Evolutionary conservation across 1,140 invertebrate species (phyloP).

Genomic region (Oscheius sp.): DNA sequence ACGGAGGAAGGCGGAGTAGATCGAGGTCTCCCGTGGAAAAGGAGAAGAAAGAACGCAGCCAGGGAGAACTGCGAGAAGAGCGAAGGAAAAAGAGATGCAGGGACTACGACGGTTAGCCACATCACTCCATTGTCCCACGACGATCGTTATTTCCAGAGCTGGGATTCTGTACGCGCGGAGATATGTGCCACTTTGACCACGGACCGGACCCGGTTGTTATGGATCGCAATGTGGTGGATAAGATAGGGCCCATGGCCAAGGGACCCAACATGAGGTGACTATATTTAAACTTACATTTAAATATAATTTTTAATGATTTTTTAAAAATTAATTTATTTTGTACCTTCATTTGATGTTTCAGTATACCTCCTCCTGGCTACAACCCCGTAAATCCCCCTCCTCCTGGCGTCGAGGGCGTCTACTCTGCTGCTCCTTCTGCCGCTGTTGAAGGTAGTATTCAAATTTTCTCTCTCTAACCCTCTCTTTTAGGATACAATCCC

Average conservation of each 20-base stretch:
- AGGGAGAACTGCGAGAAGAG: background rate
- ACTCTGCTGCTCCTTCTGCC: background rate
- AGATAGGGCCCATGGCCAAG: constrained; percentile 16
- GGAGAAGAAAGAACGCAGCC: constrained; percentile 6
- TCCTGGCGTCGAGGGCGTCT: constrained; percentile 31
- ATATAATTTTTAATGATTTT: too few relatives aligned
- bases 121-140: background rate
- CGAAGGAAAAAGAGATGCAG: constrained; percentile 17
- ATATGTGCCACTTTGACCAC: constrained; percentile 91
- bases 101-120: constrained; percentile 25
- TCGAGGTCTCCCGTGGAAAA: constrained; percentile 16
- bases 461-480: too few relatives aligned
- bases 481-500: too few relatives aligned
- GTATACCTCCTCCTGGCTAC: constrained; percentile 45
- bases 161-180: constrained; percentile 89
- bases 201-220: constrained; percentile 87
- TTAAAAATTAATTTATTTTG: background rate
- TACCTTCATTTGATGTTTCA: constrained; percentile 13
- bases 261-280: background rate
- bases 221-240: constrained; percentile 66
- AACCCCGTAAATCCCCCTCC: constrained; percentile 46
- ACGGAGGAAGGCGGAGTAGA: constrained; percentile 1
- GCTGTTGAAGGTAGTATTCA: constrained; percentile 29
- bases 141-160: constrained; percentile 69
- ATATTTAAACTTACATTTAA: too few relatives aligned